Percentiles rank a stretch among this genome's conserved stretches.
phyloP scores from a whole-genome alignment of 2,113 vertebrate genomes.

The sheep (Ovis aries) region DNA sequence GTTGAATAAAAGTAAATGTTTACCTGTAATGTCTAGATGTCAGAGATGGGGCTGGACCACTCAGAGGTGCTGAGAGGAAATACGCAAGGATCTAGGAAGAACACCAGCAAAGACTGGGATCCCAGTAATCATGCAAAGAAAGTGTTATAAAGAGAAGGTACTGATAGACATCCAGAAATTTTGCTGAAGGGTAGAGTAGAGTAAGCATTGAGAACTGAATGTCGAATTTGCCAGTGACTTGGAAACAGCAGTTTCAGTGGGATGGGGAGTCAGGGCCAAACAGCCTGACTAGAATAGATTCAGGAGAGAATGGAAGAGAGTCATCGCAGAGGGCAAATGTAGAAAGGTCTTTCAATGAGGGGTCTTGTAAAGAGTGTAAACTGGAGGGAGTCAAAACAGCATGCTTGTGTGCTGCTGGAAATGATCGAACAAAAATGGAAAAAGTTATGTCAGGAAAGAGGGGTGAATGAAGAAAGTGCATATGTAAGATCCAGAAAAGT shows the following conservation, averaged over 20 bases:
- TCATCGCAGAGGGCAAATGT: background rate
- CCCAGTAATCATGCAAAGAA: background rate
- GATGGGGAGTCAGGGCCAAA: background rate
- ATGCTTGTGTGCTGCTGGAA: background rate
- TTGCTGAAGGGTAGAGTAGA: background rate
- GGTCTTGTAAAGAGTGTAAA: background rate
- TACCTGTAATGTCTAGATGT: background rate
- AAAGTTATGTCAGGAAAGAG: background rate
- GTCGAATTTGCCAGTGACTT: background rate
- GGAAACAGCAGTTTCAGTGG: background rate
- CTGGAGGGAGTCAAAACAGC: background rate
- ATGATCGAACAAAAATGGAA: background rate
- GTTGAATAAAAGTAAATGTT: background rate
- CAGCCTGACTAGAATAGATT: background rate
- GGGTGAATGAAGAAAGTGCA: background rate
- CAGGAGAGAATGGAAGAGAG: conserved; percentile 19
- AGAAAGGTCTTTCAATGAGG: background rate
- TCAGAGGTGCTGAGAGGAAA: background rate
- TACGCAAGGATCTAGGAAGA: background rate
- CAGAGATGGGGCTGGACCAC: background rate
- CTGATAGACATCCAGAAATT: background rate
- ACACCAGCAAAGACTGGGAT: background rate
- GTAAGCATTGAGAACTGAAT: background rate
- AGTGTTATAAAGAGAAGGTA: background rate
- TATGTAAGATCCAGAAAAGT: background rate